These are phyloP conservation scores for Spheniscus humboldti DNA, from an alignment of 2,797 vertebrate species.

Conservation along the genomic window DNA sequence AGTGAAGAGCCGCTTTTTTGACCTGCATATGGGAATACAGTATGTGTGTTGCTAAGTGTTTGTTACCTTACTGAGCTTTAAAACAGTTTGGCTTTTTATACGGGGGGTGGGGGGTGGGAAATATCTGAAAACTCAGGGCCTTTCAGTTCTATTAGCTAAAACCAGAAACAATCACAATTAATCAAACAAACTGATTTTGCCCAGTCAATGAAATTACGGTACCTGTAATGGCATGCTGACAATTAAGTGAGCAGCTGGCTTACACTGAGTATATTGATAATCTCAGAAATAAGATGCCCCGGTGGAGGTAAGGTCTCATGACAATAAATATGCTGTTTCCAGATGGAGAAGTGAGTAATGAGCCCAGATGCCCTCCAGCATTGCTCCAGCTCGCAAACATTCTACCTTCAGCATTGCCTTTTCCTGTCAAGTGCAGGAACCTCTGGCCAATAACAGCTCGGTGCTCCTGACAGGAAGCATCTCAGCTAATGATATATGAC, in stretches of 20 bases:
- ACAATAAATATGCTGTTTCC: neutral
- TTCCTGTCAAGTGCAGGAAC: neutral
- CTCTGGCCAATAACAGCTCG: neutral
- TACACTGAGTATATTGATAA: neutral
- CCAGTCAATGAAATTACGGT: neutral
- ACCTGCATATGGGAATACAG: neutral
- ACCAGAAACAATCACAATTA: neutral
- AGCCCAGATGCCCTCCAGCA: slow-evolving; percentile 13
- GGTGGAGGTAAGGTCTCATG: neutral
- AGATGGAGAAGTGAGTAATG: neutral
- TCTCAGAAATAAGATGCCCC: neutral
- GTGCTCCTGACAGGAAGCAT: neutral
- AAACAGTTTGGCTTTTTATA: neutral
- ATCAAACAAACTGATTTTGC: neutral
- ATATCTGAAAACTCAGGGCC: neutral
- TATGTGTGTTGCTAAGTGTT: neutral
- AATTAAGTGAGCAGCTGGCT: neutral
- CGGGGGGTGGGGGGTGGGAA: too few species aligned
- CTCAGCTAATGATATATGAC: neutral
- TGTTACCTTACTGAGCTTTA: neutral
- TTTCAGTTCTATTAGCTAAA: neutral
- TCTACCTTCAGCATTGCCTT: neutral
- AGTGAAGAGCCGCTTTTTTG: neutral
- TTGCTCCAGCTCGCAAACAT: neutral
- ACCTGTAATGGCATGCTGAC: neutral